Base-by-base conservation (phyloP, 2,113 vertebrate genomes). In the Ochotona princeps region DNA sequence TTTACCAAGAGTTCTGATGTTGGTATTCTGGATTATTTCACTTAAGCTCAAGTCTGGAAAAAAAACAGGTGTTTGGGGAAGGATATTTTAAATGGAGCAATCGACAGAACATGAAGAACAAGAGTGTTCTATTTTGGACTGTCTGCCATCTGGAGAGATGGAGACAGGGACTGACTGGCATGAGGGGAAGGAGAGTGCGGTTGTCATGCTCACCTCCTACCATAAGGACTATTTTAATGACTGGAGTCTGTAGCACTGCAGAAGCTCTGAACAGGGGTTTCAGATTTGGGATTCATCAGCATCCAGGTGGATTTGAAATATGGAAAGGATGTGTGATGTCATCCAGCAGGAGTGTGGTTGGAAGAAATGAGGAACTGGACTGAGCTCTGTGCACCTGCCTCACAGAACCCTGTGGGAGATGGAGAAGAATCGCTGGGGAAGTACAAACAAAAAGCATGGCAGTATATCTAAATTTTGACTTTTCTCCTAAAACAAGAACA, bases 111-210 rank as follows among this genome's bases (percentile, higher is more conserved):
- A 83, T 61, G 80, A 89, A 93, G 94, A 90, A 72, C 9, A 78
- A 79, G 61, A 83, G 49, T 65, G 79, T 95, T 95, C 92, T 97
- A 97, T 96, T 96, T 97, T 97, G 92, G 86, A 91, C 92, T 21
- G 32, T 94, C 95, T 95, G 95, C 97, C 97, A 97, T 97, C 95
- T 97, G 96, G 95, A 95, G 91, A 93, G 84, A 88, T 84, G 80
- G 89, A 83, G 91, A 88, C 70, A 61, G 86, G 47, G 63, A 83
- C 90, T 82, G 89, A 17, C 90, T 94, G 93, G 93, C 74, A 67
- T 47, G 73, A 90, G 75, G 74, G 47, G 74, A 44, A 88, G 91
- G 79, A 89, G 88, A 89, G 66, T 51, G 83, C 83, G 83, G 91
- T 82, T 78, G 94, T 72, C 92, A 89, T 93, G 80, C 72, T 95